Percentiles rank a stretch among this genome's conserved stretches.
phyloP scores from a whole-genome alignment of 2,888 invertebrate species.

The Chymomyza caudatula region DNA sequence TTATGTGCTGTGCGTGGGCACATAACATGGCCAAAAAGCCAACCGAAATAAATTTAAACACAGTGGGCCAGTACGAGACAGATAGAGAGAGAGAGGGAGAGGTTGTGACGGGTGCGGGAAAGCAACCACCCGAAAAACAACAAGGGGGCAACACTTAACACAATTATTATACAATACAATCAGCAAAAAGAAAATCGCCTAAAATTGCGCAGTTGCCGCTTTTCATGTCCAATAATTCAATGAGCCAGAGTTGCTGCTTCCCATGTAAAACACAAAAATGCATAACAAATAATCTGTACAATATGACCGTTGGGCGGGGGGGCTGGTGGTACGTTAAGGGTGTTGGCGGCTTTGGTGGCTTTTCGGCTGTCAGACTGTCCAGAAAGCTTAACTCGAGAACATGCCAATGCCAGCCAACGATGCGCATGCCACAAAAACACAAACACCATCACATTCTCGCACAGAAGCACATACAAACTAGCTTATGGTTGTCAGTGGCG shows the following conservation, averaged over 20 bases:
- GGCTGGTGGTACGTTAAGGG: not conserved
- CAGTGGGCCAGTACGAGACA: conserved; percentile 8
- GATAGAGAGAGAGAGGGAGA: not conserved
- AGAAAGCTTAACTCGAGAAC: not conserved
- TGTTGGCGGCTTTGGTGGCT: not conserved
- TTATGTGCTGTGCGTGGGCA: conserved; percentile 65
- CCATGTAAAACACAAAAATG: conserved; percentile 9
- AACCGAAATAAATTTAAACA: not conserved
- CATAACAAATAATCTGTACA: not conserved
- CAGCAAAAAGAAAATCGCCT: conserved; percentile 40
- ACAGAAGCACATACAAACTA: not conserved
- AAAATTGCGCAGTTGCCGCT: not conserved
- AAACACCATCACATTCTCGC: not conserved
- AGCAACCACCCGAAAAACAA: not conserved
- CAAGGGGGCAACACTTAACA: conserved; percentile 22
- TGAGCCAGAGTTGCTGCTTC: conserved; percentile 7
- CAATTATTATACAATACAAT: conserved; percentile 61
- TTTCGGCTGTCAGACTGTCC: not conserved
- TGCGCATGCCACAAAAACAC: not conserved
- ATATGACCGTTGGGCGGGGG: too few relatives aligned
- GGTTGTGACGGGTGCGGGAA: not conserved
- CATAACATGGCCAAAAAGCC: not conserved
- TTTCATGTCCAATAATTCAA: conserved; percentile 30
- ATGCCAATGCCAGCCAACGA: not conserved
- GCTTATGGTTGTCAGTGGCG: not conserved